phyloP scores from a whole-genome alignment of 2,113 vertebrate species.

The Gallinago undulata region DNA sequence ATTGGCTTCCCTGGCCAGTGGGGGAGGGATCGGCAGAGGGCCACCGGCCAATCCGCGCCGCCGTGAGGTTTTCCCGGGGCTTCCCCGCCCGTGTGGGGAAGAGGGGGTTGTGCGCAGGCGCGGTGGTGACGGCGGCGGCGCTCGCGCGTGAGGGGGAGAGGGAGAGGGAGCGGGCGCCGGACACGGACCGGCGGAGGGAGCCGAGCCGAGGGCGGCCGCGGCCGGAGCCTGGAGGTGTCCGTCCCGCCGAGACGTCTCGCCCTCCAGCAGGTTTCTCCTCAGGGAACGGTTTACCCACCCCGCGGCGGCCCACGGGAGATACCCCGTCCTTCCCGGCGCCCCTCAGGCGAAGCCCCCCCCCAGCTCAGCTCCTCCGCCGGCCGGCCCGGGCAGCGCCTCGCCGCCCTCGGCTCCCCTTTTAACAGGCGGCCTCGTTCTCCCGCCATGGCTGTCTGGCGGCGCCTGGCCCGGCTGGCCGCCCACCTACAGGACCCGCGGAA shows the following conservation, averaged over 20 bases:
- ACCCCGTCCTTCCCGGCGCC: not conserved
- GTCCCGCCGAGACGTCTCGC: not conserved
- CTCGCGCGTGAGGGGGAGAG: not conserved
- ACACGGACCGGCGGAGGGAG: not conserved
- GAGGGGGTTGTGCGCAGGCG: not conserved
- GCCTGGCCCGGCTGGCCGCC: slow-evolving; percentile 53
- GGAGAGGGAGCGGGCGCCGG: not conserved
- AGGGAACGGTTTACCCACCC: not conserved
- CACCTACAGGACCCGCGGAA: slow-evolving; percentile 85
- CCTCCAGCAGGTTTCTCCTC: not conserved
- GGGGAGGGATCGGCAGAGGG: not conserved
- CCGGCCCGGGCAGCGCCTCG: not conserved
- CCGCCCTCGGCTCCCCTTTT: not conserved
- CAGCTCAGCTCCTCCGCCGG: not conserved
- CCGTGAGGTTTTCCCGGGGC: not conserved
- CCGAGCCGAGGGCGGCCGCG: not conserved
- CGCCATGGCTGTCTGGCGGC: slow-evolving; percentile 63
- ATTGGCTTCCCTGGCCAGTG: not conserved
- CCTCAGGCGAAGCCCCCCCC: not conserved
- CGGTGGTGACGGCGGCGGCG: not conserved
- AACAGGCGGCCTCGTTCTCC: not conserved
- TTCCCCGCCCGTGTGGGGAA: accelerated
- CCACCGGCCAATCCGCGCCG: not conserved
- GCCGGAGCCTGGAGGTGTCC: not conserved
- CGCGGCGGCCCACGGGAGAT: not conserved